Percentiles rank a stretch among this genome's conserved stretches.
phyloP scores from a whole-genome alignment of 2,888 invertebrate genomes.

The Catocala nupta region DNA sequence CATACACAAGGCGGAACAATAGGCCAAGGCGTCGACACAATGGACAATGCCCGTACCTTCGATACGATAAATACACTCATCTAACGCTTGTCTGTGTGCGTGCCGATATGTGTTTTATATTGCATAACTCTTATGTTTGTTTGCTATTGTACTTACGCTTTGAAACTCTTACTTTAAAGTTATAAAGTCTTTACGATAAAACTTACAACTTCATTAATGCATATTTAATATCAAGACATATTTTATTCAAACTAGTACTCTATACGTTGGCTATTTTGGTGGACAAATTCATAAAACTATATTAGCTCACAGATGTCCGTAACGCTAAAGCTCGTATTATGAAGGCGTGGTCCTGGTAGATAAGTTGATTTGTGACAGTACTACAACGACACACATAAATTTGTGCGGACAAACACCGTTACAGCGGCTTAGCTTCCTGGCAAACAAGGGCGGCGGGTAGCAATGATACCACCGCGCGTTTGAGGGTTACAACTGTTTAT shows the following conservation, averaged over 20 bases:
- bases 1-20: constrained; percentile 78
- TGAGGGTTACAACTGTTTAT: constrained; percentile 75
- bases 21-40: constrained; percentile 79
- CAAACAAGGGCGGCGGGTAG: constrained; percentile 77
- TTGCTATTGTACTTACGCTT: constrained; percentile 50
- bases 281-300: constrained; percentile 46
- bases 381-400: constrained; percentile 82
- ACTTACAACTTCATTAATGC: constrained; percentile 16
- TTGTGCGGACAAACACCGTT: constrained; percentile 82
- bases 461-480: constrained; percentile 68
- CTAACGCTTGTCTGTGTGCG: constrained; percentile 73
- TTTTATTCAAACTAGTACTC: constrained; percentile 6
- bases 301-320: constrained; percentile 71
- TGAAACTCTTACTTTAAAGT: constrained; percentile 33
- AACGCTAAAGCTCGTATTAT: constrained; percentile 64
- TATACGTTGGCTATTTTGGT: constrained; percentile 31
- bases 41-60: constrained; percentile 82
- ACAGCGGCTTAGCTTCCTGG: constrained; percentile 82
- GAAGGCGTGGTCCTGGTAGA: constrained; percentile 84
- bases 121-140: constrained; percentile 64
- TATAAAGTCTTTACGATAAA: constrained; percentile 28
- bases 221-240: not conserved
- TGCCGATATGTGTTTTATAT: constrained; percentile 63
- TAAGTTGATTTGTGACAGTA: constrained; percentile 86
- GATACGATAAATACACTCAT: constrained; percentile 79